phyloP scores from a whole-genome alignment of 2,113 vertebrate genomes.

The Limanda limanda region DNA sequence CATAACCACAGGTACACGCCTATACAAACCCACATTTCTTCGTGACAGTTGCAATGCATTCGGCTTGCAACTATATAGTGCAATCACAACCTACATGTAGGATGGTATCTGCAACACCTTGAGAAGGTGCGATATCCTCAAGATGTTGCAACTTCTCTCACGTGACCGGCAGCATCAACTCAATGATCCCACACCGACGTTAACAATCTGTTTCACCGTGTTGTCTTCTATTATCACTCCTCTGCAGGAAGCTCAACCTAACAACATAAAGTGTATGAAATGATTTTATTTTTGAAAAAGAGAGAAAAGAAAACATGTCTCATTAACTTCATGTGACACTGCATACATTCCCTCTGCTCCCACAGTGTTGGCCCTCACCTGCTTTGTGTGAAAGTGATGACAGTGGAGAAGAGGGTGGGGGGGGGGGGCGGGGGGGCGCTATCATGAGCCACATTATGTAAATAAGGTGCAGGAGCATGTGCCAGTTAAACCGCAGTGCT shows the following conservation, averaged over 20 bases:
- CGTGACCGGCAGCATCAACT: slow-evolving; percentile 23
- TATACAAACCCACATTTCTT: too few species aligned
- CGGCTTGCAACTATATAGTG: neutral
- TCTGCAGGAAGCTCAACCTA: slow-evolving; percentile 38
- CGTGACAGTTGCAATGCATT: neutral
- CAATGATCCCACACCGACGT: slow-evolving; percentile 32
- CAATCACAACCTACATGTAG: slow-evolving; percentile 31
- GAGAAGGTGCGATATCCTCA: slow-evolving; percentile 46
- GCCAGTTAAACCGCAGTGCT: slow-evolving; percentile 78
- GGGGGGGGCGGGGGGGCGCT: slow-evolving; percentile 6
- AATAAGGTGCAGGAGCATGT: slow-evolving; percentile 77
- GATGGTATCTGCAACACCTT: slow-evolving; percentile 50
- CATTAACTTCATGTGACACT: neutral
- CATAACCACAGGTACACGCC: too few species aligned
- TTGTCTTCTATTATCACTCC: slow-evolving; percentile 37
- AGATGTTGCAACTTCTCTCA: slow-evolving; percentile 46
- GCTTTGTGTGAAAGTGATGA: slow-evolving; percentile 35
- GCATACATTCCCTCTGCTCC: neutral
- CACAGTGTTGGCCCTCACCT: neutral
- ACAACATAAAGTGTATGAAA: neutral
- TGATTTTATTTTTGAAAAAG: neutral
- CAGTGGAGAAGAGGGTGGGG: slow-evolving; percentile 4
- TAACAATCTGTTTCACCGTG: slow-evolving; percentile 44
- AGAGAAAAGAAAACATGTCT: neutral
- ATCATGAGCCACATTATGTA: slow-evolving; percentile 77